Base-by-base conservation (phyloP, 2,797 vertebrate species). In the Chloroceryle inda region DNA sequence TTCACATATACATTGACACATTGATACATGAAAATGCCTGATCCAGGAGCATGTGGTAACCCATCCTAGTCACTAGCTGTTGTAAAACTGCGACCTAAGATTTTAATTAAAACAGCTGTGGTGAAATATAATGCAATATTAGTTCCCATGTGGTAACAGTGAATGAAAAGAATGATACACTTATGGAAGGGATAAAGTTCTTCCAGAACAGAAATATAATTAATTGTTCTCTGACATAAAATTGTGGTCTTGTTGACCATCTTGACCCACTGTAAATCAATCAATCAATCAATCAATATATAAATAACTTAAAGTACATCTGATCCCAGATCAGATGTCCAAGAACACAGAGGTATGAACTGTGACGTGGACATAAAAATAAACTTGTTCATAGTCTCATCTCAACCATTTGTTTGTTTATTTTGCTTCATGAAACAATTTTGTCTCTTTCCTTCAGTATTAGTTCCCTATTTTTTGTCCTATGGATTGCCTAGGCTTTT, bases 331-430 rank as follows among this genome's bases (percentile, higher is more conserved):
- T 15, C n/a, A 63, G 53, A 37, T 40, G 7, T 38, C 21, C 24
- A 44, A 42, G 17, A 27, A 38, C 2, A 2, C 22, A 44, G 23
- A 67, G 27, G 2, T n/a, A 67, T 40, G 31, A 88, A 72, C 18
- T 2, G 1, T 1, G 2, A 38, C 47, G 31, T 10, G 1, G 24
- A 33, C 24, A 52, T 35, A 68, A 45, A 83, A 45, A 6, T 15
- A 86, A 42, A 11, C 19, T 38, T 31, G 5, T 49, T 58, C 13
- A 52, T 38, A 45, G 7, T 40, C 31, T 61, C 2, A 35, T 19
- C 11, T 58, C n/a, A 44, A 53, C 13, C 2, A 24, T 31, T 10
- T 24, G 27, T 49, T 72, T 55, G 2, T 23, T 78, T 31, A 18
- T 58, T 74, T 85, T 72, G 16, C 37, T 76, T 42, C n/a, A 22